Base-by-base conservation (phyloP, 2,888 invertebrate species). In the Chymomyza caudatula region DNA sequence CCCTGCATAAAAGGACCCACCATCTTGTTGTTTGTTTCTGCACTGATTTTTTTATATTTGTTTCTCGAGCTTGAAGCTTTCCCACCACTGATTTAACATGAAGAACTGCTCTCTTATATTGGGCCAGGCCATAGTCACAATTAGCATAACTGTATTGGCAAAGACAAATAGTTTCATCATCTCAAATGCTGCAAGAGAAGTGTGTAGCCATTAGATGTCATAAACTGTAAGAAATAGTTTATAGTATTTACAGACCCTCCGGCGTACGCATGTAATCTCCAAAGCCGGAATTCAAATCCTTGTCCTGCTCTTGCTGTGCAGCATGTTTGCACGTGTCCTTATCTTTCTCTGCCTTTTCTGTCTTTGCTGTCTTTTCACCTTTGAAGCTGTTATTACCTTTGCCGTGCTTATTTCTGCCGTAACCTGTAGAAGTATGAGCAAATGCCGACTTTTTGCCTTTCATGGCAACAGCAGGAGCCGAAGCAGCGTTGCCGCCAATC, bases 161-260 rank as follows among this genome's bases (percentile, higher is more conserved):
- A 96, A 91, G 20, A 96, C 95, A 88, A 96, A 96, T n/a, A 96
- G 90, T 89, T 94, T 94, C 93, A 96, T 93, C 90, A 94, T 95
- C 85, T 95, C 95, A 73, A 94, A 88, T 72, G 93, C 91, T 77
- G 93, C 92, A 72, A 90, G 85, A 22, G 92, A 68, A 72, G 64
- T 64, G 29, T 6, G 4, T 25, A 51, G 17, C 17, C 23, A 57
- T 5, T 17, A 22, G 19, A 58, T 1, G 25, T 60, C 49, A n/a
- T 2, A 37, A 22, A 23, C 15, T 0, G 8, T 47, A 47, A 6
- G 5, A 19, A 47, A 6, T 37, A 6, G 5, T 47, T 17, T 17
- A 3, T 11, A 47, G n/a, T 37, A 73, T 78, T 69, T 82, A 85
- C 87, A 77, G 70, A 90, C 90, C 90, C 82, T 90, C 89, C 69